Percentiles rank a stretch among this genome's conserved stretches.
phyloP scores from a whole-genome alignment of 2,797 vertebrate species.

The Naso thynnoides region DNA sequence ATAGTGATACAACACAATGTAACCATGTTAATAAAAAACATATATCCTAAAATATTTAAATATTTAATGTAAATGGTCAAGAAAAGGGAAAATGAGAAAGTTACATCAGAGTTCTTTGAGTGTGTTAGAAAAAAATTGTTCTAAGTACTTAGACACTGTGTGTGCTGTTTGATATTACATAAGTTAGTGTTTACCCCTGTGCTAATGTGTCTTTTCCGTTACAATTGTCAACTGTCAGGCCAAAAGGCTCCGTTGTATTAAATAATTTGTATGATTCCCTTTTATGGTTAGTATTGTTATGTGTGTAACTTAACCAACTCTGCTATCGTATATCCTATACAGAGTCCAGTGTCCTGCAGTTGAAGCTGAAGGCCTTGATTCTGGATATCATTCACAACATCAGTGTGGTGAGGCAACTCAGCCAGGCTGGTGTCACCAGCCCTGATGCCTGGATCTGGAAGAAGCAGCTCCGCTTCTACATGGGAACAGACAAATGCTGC shows the following conservation, averaged over 20 bases:
- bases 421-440: slow-evolving; percentile 83
- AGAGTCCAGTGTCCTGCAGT: slow-evolving; percentile 90
- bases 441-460: slow-evolving; percentile 93
- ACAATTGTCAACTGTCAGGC: background rate
- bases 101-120: background rate
- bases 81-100: background rate
- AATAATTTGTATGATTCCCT: background rate
- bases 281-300: slow-evolving; percentile 2
- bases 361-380: slow-evolving; percentile 96
- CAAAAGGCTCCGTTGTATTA: background rate
- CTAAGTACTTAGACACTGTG: background rate
- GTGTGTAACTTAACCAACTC: background rate
- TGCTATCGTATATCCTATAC: slow-evolving; percentile 34
- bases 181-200: background rate
- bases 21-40: too few species aligned
- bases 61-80: background rate
- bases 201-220: background rate
- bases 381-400: slow-evolving; percentile 97
- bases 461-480: slow-evolving; percentile 95
- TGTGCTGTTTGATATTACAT: background rate
- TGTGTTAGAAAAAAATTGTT: too few species aligned
- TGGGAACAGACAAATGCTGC: slow-evolving; percentile 88
- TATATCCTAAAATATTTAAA: too few species aligned
- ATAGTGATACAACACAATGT: too few species aligned
- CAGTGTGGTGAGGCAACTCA: slow-evolving; percentile 92